These are phyloP conservation scores for Etheostoma nigrum DNA, from an alignment of 2,797 vertebrate species.

Conservation along the genomic window DNA sequence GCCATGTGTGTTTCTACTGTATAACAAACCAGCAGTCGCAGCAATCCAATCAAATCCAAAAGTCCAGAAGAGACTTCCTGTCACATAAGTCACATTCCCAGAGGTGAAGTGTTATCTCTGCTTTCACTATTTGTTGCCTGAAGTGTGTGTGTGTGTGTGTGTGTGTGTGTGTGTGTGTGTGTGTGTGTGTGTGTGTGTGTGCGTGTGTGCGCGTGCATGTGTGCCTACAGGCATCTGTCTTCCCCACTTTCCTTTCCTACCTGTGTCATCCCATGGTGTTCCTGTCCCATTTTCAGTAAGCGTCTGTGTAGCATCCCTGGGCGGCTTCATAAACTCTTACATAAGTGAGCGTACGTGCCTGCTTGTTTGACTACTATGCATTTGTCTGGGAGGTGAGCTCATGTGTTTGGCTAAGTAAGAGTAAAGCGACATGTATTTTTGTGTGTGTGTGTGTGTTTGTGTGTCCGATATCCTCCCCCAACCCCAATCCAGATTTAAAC, in stretches of 20 bases:
- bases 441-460: not conserved
- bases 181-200: conserved; percentile 5
- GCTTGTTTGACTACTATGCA: conserved; percentile 36
- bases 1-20: conserved; percentile 50
- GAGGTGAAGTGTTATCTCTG: conserved; percentile 46
- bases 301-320: conserved; percentile 44
- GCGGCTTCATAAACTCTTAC: conserved; percentile 67
- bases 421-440: conserved; percentile 25
- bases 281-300: conserved; percentile 56
- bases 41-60: conserved; percentile 49
- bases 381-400: conserved; percentile 45
- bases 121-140: conserved; percentile 54
- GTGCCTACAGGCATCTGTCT: conserved; percentile 41
- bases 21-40: conserved; percentile 43
- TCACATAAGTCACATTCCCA: conserved; percentile 69
- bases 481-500: conserved; percentile 19
- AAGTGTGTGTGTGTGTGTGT: conserved; percentile 16
- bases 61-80: conserved; percentile 62
- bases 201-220: not conserved
- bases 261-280: conserved; percentile 37
- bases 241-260: conserved; percentile 10
- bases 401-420: conserved; percentile 30
- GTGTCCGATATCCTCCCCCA: conserved; percentile 30
- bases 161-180: not conserved
- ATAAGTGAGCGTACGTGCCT: conserved; percentile 57